Base-by-base conservation (phyloP, 2,797 vertebrate species). In the Gallinago stenura region DNA sequence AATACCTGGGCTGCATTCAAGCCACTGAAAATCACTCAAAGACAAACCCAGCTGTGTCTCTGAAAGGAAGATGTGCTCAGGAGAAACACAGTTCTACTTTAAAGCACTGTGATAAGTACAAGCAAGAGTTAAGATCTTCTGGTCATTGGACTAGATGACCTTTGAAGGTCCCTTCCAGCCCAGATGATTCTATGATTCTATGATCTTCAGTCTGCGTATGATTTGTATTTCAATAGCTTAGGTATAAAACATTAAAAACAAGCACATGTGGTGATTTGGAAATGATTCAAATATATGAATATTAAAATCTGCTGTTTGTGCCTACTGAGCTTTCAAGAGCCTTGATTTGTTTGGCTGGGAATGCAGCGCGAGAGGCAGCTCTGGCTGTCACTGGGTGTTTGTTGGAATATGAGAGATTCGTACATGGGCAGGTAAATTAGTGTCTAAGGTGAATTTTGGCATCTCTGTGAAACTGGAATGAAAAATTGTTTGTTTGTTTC, bases 401-500 rank as follows among this genome's bases (percentile, higher is more conserved):
- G 73, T 71, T 95, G 93, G 83, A 90, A 39, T 31, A 15, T 8
- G 65, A 30, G 51, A 93, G 66, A 91, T 94, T 93, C 89, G 77
- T 77, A 91, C 81, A 73, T 0, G 50, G 80, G 68, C 87, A 54
- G 91, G 68, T 87, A 89, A 94, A 96, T 95, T 87, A 93, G 64
- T 75, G 92, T 80, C 88, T 87, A 9, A 97, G 90, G 95, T 95
- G 80, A 89, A 94, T 95, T 89, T 89, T 93, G 86, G 85, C 91
- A 81, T 90, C 71, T 61, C 75, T 16, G 7, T 61, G 91, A 80
- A 93, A 95, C 3, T 71, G 83, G 94, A 92, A 69, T 87, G 78
- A 93, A 82, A 92, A 94, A 77, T 31, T 53, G 77, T 86, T 91
- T 83, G 62, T 0, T 87, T 61, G 77, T 70, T 79, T 28, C 68